Evolutionary conservation across 2,113 vertebrate species (phyloP).

Genomic region (Sinocyclocheilus grahami): DNA sequence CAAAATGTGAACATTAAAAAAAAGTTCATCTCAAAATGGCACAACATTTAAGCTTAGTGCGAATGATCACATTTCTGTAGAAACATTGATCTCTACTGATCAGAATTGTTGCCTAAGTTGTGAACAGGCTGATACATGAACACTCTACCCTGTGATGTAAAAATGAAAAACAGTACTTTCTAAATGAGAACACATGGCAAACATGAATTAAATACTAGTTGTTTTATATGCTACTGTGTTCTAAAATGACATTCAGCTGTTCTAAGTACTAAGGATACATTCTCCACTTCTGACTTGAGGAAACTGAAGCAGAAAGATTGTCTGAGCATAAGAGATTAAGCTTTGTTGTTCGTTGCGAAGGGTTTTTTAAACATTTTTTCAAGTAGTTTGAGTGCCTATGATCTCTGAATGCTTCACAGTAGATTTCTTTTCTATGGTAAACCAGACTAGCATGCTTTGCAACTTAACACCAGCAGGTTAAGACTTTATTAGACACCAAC

Average conservation of each 20-base stretch:
- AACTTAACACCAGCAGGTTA: slow-evolving; percentile 8
- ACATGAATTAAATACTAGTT: background rate
- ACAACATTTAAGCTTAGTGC: slow-evolving; percentile 10
- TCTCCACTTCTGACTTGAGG: background rate
- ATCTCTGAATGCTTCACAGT: slow-evolving; percentile 58
- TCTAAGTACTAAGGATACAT: background rate
- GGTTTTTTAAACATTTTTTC: background rate
- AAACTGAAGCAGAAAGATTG: slow-evolving; percentile 49
- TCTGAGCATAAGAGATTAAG: slow-evolving; percentile 41
- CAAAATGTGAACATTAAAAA: no score
- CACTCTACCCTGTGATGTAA: background rate
- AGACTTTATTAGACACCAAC: background rate
- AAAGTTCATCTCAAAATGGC: background rate
- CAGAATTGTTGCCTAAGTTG: background rate
- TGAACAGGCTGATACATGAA: background rate
- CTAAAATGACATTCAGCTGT: background rate
- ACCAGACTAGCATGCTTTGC: slow-evolving; percentile 42
- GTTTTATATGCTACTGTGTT: background rate
- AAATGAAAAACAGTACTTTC: background rate
- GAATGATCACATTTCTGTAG: background rate
- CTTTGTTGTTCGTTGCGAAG: background rate
- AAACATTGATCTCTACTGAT: background rate
- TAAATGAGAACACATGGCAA: background rate
- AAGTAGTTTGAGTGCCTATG: slow-evolving; percentile 8
- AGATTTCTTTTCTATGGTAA: slow-evolving; percentile 23